Evolutionary conservation across 1,140 invertebrate species (phyloP).

Genomic region (Platyscapa corneri): DNA sequence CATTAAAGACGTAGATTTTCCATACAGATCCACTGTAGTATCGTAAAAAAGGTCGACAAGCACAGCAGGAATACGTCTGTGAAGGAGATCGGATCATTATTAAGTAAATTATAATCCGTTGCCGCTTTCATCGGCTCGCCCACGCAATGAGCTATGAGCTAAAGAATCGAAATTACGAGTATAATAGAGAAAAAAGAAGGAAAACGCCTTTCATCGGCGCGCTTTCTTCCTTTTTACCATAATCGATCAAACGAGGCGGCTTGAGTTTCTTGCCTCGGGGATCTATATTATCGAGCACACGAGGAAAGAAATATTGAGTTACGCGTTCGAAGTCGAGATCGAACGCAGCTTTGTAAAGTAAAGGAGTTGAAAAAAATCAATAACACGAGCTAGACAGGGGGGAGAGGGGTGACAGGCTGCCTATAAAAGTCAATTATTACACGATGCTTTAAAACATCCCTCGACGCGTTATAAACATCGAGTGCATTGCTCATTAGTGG

Average conservation of each 20-base stretch:
- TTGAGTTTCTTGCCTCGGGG: neutral
- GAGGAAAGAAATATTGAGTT: constrained; percentile 16
- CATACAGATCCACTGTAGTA: neutral
- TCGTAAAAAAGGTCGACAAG: neutral
- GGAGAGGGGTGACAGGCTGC: no score
- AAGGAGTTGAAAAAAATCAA: constrained; percentile 10
- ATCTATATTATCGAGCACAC: neutral
- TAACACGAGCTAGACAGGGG: neutral
- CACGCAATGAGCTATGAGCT: neutral
- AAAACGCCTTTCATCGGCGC: neutral
- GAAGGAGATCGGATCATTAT: neutral
- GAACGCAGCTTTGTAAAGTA: neutral
- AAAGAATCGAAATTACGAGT: neutral
- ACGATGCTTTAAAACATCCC: neutral
- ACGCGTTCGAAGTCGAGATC: neutral
- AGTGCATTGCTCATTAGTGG: neutral
- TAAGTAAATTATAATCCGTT: neutral
- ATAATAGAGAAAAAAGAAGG: neutral
- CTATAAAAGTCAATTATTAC: constrained; percentile 32
- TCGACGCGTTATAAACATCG: neutral
- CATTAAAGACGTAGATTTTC: no score
- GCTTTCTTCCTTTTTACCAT: neutral
- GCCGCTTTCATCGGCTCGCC: neutral
- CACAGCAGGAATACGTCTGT: neutral
- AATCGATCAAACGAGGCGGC: neutral